A percentile compares a stretch with the other conserved stretches of the same genome.
Conservation (phyloP, 2,888 invertebrate species). For the Microplitis deprimator region DNA sequence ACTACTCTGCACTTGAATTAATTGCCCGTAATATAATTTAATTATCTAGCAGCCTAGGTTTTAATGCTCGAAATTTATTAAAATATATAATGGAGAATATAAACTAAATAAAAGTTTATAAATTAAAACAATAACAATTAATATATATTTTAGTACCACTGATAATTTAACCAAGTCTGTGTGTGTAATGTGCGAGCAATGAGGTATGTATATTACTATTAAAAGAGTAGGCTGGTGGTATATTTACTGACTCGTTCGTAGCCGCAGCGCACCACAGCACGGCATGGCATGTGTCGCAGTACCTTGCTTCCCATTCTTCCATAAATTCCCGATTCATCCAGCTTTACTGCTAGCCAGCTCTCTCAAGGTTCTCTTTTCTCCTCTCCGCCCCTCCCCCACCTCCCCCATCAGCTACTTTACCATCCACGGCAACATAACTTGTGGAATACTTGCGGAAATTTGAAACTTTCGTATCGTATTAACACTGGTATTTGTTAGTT, state of each 20-base stretch:
- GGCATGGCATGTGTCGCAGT: constrained; percentile 42
- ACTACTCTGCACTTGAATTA: neutral
- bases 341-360: constrained; percentile 36
- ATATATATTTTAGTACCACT: neutral
- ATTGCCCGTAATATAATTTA: neutral
- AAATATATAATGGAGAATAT: constrained; percentile 8
- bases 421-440: constrained; percentile 51
- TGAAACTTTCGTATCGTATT: constrained; percentile 57
- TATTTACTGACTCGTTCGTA: constrained; percentile 58
- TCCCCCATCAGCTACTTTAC: constrained; percentile 24
- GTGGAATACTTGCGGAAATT: constrained; percentile 56
- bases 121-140: neutral
- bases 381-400: constrained; percentile 26
- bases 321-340: constrained; percentile 64
- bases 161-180: neutral
- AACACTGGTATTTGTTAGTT: constrained; percentile 53
- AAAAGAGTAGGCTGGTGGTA: constrained; percentile 52
- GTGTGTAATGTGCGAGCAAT: constrained; percentile 63
- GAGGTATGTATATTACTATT: constrained; percentile 64
- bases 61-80: constrained; percentile 15
- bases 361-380: constrained; percentile 22
- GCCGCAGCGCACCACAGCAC: constrained; percentile 26
- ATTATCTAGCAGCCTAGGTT: neutral
- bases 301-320: constrained; percentile 54
- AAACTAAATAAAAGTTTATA: neutral